Evolutionary conservation across 2,797 vertebrate genomes (phyloP).

Genomic region (Danio aesculapii): DNA sequence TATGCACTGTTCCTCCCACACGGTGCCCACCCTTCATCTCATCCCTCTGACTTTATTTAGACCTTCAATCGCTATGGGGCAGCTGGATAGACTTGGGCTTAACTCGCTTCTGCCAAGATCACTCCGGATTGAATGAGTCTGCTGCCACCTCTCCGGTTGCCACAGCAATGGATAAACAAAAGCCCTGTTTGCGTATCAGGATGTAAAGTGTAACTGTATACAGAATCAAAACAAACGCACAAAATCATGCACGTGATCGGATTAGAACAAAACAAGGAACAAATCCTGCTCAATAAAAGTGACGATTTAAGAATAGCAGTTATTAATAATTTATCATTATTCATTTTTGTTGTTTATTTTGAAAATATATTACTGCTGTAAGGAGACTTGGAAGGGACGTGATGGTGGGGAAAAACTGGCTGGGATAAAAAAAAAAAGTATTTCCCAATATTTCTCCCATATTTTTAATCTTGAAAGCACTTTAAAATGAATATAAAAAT

Average conservation of each 20-base stretch:
- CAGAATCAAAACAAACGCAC: not conserved
- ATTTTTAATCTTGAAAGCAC: too few relatives aligned
- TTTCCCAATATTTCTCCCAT: too few relatives aligned
- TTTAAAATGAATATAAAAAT: too few relatives aligned
- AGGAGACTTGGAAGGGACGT: too few relatives aligned
- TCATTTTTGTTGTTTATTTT: not conserved
- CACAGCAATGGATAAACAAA: constrained; percentile 18
- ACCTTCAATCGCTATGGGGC: not conserved
- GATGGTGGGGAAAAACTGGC: too few relatives aligned
- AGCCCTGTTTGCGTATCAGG: constrained; percentile 12
- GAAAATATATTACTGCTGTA: not conserved
- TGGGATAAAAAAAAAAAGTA: too few relatives aligned
- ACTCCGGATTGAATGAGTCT: constrained; percentile 6
- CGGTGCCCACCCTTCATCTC: constrained; percentile 40
- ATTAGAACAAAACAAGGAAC: not conserved
- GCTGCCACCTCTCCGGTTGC: constrained; percentile 22
- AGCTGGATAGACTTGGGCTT: constrained; percentile 12
- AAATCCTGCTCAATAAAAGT: too few relatives aligned
- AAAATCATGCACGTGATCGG: not conserved
- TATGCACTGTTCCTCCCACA: constrained; percentile 66
- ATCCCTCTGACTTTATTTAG: constrained; percentile 12
- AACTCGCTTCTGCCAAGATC: constrained; percentile 13
- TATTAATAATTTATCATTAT: not conserved
- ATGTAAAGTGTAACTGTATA: constrained; percentile 1
- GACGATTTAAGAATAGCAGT: not conserved